phyloP scores from a whole-genome alignment of 2,113 vertebrate genomes.

The Engystomops pustulosus region DNA sequence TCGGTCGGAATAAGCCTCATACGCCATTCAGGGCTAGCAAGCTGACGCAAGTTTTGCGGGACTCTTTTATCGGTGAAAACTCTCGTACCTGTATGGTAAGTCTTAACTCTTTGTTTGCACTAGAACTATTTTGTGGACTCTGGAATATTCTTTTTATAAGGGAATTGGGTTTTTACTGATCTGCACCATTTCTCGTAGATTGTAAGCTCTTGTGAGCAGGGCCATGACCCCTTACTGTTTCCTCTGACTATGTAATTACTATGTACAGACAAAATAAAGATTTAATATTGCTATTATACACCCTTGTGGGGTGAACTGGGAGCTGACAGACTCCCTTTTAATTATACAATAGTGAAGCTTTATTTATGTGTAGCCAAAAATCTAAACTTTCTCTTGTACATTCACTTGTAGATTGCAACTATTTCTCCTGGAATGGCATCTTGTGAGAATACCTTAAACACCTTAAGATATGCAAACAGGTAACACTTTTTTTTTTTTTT shows the following conservation, averaged over 20 bases:
- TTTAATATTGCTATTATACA: no score
- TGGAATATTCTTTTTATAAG: neutral
- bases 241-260: no score
- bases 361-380: no score
- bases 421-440: constrained; percentile 98
- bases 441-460: constrained; percentile 98
- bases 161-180: no score
- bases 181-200: no score
- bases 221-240: no score
- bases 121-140: no score
- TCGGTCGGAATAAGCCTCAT: constrained; percentile 95
- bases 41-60: constrained; percentile 95
- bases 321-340: no score
- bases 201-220: no score
- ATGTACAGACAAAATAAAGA: no score
- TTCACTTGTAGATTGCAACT: constrained; percentile 87
- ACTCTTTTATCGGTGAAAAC: constrained; percentile 98
- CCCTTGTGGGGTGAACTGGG: no score
- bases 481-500: constrained; percentile 71
- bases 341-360: neutral
- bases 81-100: constrained; percentile 98
- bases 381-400: neutral
- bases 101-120: neutral
- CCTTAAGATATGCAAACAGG: constrained; percentile 98
- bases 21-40: constrained; percentile 98